Percentiles rank a stretch among this genome's conserved stretches.
phyloP scores from a whole-genome alignment of 2,888 invertebrate genomes.

The Sinelater perroti region DNA sequence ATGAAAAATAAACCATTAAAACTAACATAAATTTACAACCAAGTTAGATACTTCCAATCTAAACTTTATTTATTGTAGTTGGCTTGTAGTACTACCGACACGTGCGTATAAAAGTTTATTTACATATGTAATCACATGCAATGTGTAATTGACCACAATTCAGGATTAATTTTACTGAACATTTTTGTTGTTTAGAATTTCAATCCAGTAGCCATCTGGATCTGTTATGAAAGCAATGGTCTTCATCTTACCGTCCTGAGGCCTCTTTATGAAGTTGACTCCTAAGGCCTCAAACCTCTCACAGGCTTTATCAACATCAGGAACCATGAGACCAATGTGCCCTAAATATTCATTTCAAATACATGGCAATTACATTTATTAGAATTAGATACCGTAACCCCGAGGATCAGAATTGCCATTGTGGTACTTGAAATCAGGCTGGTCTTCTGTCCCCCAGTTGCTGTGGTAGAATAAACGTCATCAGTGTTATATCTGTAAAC shows the following conservation, averaged over 20 bases:
- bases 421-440: conserved; percentile 81
- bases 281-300: conserved; percentile 83
- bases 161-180: no score
- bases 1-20: no score
- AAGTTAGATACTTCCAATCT: no score
- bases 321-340: conserved; percentile 91
- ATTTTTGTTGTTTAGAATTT: conserved; percentile 73
- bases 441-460: conserved; percentile 94
- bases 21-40: no score
- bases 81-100: no score
- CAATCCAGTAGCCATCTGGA: conserved; percentile 97
- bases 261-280: conserved; percentile 89
- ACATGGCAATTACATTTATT: no score
- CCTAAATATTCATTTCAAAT: conserved; percentile 61
- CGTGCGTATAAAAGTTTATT: no score
- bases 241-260: conserved; percentile 92
- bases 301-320: conserved; percentile 88
- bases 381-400: conserved; percentile 72
- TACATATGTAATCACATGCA: no score
- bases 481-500: not conserved
- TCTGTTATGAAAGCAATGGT: conserved; percentile 94
- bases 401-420: conserved; percentile 90
- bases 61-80: no score
- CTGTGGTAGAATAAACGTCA: conserved; percentile 64
- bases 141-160: no score